Conservation (phyloP, 1,140 invertebrate genomes). For the Sarcophaga peregrina region DNA sequence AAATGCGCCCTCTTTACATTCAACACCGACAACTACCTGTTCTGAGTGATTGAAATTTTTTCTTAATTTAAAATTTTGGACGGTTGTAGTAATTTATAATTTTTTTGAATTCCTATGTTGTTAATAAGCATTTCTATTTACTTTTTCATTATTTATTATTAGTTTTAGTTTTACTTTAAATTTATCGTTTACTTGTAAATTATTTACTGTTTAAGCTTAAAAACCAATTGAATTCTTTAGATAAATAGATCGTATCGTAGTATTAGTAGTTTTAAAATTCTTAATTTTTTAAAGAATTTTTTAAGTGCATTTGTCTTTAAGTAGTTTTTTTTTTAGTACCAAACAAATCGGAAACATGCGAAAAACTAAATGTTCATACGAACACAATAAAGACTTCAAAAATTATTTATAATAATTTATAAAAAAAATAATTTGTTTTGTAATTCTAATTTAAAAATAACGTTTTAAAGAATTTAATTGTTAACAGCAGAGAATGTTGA, state of each 20-base stretch:
- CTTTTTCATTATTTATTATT: neutral
- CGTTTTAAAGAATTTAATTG: no score
- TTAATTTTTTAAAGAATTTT: neutral
- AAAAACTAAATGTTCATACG: conserved; percentile 1
- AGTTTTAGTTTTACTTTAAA: neutral
- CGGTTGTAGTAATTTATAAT: no score
- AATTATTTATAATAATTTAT: conserved; percentile 34
- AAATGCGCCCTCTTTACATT: neutral
- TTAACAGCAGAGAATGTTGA: no score
- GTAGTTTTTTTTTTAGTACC: neutral
- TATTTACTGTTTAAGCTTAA: conserved; percentile 15
- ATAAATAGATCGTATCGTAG: neutral
- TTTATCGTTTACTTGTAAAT: conserved; percentile 29
- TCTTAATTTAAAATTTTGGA: neutral
- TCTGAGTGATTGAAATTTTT: conserved; percentile 30
- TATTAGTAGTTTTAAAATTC: neutral
- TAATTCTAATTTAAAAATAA: conserved; percentile 12
- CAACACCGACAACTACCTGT: conserved; percentile 18
- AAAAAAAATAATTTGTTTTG: no score
- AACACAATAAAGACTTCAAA: conserved; percentile 33
- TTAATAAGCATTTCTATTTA: conserved; percentile 13
- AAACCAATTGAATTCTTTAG: conserved; percentile 24
- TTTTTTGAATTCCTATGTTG: no score
- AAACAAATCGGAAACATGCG: conserved; percentile 21
- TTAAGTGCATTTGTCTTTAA: neutral